Evolutionary conservation across 2,888 invertebrate genomes (phyloP), one percentile per base, ranked within the genome.

Genomic region (Drosophila kambysellisi): DNA sequence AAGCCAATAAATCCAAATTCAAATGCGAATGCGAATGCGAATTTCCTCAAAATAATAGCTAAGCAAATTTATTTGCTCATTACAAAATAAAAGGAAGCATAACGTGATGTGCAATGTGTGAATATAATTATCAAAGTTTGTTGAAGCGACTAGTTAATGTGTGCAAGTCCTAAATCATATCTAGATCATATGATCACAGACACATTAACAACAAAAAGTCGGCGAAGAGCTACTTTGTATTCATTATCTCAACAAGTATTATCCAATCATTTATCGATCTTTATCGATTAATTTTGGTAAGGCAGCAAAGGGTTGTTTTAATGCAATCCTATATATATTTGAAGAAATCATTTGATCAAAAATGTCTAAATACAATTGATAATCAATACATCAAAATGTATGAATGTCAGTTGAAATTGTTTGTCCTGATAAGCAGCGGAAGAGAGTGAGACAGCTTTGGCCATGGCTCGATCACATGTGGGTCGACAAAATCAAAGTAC

Each of bases 401-500:
- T 46, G 15, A 25, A 8, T 25, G 46, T 15, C 46, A 30, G 51
- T 6, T n/a, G 30, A n/a, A 9, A 30, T 32, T 3, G 51, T 41
- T 29, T 29, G 51, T 17, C 33, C 29, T 6, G 41, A 63, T 65
- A 63, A 63, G 51, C 15, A n/a, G 35, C 15, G 50, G n/a, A 30
- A 46, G 25, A 25, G 30, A 30, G 39, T 29, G 62, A 51, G 15
- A 62, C 35, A 35, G 35, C 35, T 50, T 15, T 7, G 32, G 17
- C n/a, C 53, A 64, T 46, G 64, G 15, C 8, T n/a, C 37, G 52
- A 52, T 62, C 70, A 71, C 50, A 54, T 67, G 64, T 35, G 61
- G 46, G n/a, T 50, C 41, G 56, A 57, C 61, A 46, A 75, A 79
- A 79, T 76, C 80, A 67, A 67, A 79, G 66, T 72, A 65, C 64